A percentile compares a stretch with the other conserved stretches of the same genome.
These are phyloP conservation scores for Furnarius figulus DNA, from an alignment of 2,113 vertebrate species.

Conservation along the genomic window DNA sequence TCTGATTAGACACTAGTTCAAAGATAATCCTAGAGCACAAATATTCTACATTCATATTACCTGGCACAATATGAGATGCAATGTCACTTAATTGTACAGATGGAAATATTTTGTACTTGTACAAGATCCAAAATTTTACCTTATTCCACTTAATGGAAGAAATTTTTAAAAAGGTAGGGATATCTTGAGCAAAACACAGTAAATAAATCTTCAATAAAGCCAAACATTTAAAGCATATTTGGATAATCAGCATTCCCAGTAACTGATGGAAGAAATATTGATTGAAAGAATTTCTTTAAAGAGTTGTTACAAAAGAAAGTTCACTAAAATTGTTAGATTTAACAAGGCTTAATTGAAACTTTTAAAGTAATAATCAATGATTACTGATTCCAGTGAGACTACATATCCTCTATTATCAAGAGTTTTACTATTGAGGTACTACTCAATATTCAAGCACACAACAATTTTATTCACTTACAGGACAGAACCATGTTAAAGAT, in stretches of 20 bases:
- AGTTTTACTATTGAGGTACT: not conserved
- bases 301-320: not conserved
- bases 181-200: not conserved
- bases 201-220: not conserved
- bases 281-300: not conserved
- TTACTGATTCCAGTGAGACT: not conserved
- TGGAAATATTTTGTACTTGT: not conserved
- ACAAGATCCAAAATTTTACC: not conserved
- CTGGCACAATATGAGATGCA: not conserved
- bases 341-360: not conserved
- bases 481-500: rapidly evolving
- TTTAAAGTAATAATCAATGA: not conserved
- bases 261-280: not conserved
- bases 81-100: not conserved
- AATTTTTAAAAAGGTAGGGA: not conserved
- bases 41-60: not conserved
- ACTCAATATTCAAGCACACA: not conserved
- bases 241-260: not conserved
- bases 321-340: not conserved
- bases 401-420: not conserved
- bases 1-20: not conserved
- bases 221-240: not conserved
- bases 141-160: not conserved
- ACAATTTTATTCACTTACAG: not conserved
- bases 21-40: not conserved